phyloP scores from a whole-genome alignment of 2,797 vertebrate genomes.

The Columba guinea region DNA sequence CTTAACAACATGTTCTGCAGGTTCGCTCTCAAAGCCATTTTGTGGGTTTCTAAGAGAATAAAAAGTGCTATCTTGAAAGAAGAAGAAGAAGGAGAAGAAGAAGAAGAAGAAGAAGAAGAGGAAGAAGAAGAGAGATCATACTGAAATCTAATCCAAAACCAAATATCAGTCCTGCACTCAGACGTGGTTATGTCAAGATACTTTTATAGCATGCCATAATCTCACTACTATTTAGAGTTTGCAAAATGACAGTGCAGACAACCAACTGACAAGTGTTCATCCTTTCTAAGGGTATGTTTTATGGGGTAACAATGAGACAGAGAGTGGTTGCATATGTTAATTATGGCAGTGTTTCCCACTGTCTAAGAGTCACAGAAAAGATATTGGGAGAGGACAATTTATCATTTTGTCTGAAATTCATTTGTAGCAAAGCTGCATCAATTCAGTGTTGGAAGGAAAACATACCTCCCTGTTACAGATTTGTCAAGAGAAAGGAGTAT shows the following conservation, averaged over 20 bases:
- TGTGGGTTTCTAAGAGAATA: not conserved
- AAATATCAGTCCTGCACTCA: not conserved
- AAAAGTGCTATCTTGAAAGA: not conserved
- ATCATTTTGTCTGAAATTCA: not conserved
- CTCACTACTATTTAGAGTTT: conserved; percentile 54
- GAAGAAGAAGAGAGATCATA: not conserved
- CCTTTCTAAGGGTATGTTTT: conserved; percentile 12
- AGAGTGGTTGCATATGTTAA: conserved; percentile 23
- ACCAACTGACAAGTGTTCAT: conserved; percentile 4
- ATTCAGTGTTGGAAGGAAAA: not conserved
- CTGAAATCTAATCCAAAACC: conserved; percentile 30
- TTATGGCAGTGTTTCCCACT: not conserved
- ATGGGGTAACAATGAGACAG: conserved; percentile 4
- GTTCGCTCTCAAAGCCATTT: not conserved
- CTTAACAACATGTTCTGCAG: not conserved
- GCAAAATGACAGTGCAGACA: conserved; percentile 1
- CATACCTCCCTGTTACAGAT: not conserved
- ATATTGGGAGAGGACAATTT: not conserved
- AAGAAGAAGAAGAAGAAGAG: too few species aligned
- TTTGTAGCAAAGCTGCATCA: not conserved
- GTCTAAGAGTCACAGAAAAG: not conserved
- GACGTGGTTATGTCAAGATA: conserved; percentile 32
- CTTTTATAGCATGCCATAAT: not conserved
- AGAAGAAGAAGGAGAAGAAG: not conserved
- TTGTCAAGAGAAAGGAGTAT: not conserved